Conservation (phyloP, 2,797 vertebrate species). For the Limnodromus scolopaceus region DNA sequence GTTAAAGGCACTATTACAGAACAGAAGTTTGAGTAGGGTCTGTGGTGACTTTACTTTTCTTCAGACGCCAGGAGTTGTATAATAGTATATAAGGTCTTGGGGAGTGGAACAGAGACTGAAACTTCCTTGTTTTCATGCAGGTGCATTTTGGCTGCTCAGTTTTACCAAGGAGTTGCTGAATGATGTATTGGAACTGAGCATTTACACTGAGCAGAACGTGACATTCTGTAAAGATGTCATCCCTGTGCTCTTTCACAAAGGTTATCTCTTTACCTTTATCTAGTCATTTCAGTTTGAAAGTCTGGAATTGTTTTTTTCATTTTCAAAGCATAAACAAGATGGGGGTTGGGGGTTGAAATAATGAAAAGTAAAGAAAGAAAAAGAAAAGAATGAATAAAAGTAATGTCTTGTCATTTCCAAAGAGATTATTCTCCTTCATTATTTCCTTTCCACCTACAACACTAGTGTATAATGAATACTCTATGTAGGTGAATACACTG, state of each 20-base stretch:
- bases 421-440: neutral
- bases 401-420: neutral
- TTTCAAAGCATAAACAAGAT: neutral
- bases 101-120: neutral
- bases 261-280: neutral
- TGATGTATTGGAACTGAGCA: rapidly evolving
- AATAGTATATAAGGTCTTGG: neutral
- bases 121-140: neutral
- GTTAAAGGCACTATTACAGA: neutral
- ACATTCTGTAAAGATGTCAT: neutral
- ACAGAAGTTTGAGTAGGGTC: neutral
- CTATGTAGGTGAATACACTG: neutral
- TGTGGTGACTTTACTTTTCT: neutral
- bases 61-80: neutral
- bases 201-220: rapidly evolving
- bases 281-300: neutral
- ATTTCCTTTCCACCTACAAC: neutral
- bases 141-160: neutral
- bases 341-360: rapidly evolving
- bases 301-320: neutral
- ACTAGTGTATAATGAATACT: neutral
- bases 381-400: neutral
- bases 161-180: neutral
- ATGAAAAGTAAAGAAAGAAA: neutral
- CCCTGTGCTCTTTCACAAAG: neutral